These are phyloP conservation scores for Pollimyrus isidori DNA, from an alignment of 2,113 vertebrate genomes.

Conservation along the genomic window DNA sequence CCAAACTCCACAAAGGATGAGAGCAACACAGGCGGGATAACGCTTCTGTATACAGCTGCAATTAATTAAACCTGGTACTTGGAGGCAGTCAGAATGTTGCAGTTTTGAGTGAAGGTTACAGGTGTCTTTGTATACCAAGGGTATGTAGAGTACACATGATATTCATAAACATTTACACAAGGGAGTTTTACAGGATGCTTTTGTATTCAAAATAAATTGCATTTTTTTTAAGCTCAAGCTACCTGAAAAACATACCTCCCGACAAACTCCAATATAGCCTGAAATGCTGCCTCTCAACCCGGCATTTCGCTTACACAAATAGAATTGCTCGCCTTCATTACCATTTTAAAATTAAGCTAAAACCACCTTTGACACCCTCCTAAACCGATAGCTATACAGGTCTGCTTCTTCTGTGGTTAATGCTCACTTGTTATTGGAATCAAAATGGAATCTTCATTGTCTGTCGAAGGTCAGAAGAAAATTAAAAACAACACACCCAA, in stretches of 20 bases:
- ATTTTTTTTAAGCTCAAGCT: constrained; percentile 1
- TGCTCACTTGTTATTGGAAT: background rate
- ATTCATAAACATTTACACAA: background rate
- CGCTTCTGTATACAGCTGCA: background rate
- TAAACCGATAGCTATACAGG: background rate
- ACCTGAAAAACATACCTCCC: background rate
- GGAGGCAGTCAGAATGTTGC: background rate
- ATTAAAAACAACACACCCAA: constrained; percentile 3
- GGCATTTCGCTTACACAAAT: background rate
- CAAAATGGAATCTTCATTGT: constrained; percentile 14
- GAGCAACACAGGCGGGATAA: background rate
- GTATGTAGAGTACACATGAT: background rate
- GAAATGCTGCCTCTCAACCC: background rate
- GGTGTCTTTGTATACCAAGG: background rate
- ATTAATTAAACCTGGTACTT: background rate
- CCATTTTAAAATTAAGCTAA: constrained; percentile 13
- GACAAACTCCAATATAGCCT: background rate
- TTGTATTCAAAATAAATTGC: constrained; percentile 3
- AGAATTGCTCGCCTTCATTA: constrained; percentile 10
- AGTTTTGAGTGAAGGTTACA: background rate
- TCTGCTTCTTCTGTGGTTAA: background rate
- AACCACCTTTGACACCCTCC: constrained; percentile 2
- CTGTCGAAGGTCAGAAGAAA: background rate
- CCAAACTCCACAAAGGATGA: background rate
- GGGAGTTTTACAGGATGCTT: background rate